Base-by-base conservation (phyloP, 2,888 invertebrate genomes). In the Mimas tiliae region DNA sequence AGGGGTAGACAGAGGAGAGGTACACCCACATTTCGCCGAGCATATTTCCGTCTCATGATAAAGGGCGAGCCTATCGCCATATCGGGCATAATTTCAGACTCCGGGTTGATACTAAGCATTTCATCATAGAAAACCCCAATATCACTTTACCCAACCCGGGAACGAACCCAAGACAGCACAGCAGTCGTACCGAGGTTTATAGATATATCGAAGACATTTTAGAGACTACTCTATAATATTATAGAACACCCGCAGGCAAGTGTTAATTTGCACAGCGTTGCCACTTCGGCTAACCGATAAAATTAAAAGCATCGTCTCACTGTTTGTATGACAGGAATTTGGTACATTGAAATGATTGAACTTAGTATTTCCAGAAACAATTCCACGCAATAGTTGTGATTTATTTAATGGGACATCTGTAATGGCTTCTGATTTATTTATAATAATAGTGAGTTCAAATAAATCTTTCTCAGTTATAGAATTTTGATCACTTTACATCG, bases 311-410 rank as follows among this genome's bases (percentile, higher is more conserved):
- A 58, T 58, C 58, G 19, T 58, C 21, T 38, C 16, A 19, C 16
- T 58, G 16, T 53, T 33, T 33, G 38, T 58, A 58, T 42, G 42
- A 42, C 58, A 58, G 19, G 58, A 58, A 58, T 58, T 58, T 58
- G 58, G 58, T 38, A 58, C 58, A 58, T 58, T 58, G 58, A 58
- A 58, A 19, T 58, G 42, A 58, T 58, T 58, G 58, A 58, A 58
- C 42, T 58, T 58, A 42, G 58, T 58, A 42, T 58, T 58, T 58
- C 55, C 42, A 58, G 58, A 58, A 42, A 58, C 58, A 42, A 58
- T 58, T 58, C 42, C 19, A 58, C 58, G 19, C 42, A 42, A 58
- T 42, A 19, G 19, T 53, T 53, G 53, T 12, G 38, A 12, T 42
- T 58, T 42, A 58, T 58, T 42, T 58, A 58, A 42, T 42, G 58